These are phyloP conservation scores for Plumapathes pennacea DNA, from an alignment of 92 coral and sea anemone genomes.

Conservation along the genomic window DNA sequence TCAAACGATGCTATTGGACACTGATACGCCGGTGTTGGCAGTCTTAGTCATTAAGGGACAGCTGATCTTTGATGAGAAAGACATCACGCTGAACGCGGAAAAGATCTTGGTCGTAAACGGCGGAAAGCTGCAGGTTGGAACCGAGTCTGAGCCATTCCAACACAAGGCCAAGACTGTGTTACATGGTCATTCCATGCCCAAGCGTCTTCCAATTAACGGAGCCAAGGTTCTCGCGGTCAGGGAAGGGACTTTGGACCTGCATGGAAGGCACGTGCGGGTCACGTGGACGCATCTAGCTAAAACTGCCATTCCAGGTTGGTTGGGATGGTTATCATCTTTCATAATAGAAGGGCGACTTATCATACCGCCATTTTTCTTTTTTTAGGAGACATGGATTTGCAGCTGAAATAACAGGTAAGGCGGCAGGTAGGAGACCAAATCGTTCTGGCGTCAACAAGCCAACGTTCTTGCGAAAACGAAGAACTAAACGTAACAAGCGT, in stretches of 20 bases:
- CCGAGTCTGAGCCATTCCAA: slow-evolving; percentile 65
- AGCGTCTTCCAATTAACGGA: slow-evolving; percentile 81
- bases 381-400: slow-evolving; percentile 58
- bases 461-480: slow-evolving; percentile 73
- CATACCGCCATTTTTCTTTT: background rate
- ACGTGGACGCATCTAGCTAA: slow-evolving; percentile 87
- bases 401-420: slow-evolving; percentile 65
- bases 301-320: slow-evolving; percentile 65
- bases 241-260: slow-evolving; percentile 87
- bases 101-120: slow-evolving; percentile 82
- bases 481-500: slow-evolving; percentile 65
- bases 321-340: background rate
- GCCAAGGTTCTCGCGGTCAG: slow-evolving; percentile 87
- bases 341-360: background rate
- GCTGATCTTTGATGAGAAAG: slow-evolving; percentile 83
- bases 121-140: slow-evolving; percentile 82
- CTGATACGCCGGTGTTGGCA: slow-evolving; percentile 62
- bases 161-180: slow-evolving; percentile 84
- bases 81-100: slow-evolving; percentile 73
- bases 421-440: slow-evolving; percentile 77
- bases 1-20: slow-evolving; percentile 80
- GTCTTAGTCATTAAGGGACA: slow-evolving; percentile 76
- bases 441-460: slow-evolving; percentile 86
- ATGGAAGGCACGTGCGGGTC: slow-evolving; percentile 74
- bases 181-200: slow-evolving; percentile 63